Conservation (phyloP, 2,888 invertebrate genomes). For the Ophonus ardosiacus region DNA sequence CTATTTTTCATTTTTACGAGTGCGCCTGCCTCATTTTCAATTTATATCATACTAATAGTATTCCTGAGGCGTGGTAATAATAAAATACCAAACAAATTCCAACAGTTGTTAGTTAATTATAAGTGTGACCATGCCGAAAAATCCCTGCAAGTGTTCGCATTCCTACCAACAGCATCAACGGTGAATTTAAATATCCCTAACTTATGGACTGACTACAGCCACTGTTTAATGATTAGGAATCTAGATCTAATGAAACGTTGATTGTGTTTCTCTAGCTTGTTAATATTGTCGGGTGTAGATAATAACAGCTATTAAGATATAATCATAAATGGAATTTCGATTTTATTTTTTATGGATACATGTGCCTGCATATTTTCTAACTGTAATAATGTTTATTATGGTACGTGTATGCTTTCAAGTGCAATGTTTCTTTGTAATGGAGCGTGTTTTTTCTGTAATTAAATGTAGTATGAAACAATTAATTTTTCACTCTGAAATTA, state of each 20-base stretch:
- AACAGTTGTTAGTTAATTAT: slow-evolving; percentile 27
- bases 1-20: slow-evolving; percentile 12
- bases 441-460: slow-evolving; percentile 31
- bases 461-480: slow-evolving; percentile 22
- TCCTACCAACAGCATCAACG: slow-evolving; percentile 1
- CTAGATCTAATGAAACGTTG: slow-evolving; percentile 19
- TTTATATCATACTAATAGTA: slow-evolving; percentile 23
- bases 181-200: slow-evolving; percentile 17
- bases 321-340: slow-evolving; percentile 46
- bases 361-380: slow-evolving; percentile 10
- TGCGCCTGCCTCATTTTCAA: neutral
- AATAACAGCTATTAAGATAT: slow-evolving; percentile 46
- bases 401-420: neutral
- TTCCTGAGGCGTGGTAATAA: slow-evolving; percentile 26
- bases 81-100: slow-evolving; percentile 6
- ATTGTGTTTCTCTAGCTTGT: slow-evolving; percentile 30
- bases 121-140: slow-evolving; percentile 16
- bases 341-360: slow-evolving; percentile 13
- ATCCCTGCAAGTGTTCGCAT: slow-evolving; percentile 35
- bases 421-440: slow-evolving; percentile 11
- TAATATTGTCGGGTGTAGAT: slow-evolving; percentile 33
- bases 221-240: slow-evolving; percentile 10
- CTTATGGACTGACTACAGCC: neutral
- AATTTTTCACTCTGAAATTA: neutral
- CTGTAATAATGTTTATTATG: slow-evolving; percentile 19